Evolutionary conservation across 1,140 invertebrate species (phyloP), one percentile per base, ranked within the genome.

Genomic region (Delia radicum): DNA sequence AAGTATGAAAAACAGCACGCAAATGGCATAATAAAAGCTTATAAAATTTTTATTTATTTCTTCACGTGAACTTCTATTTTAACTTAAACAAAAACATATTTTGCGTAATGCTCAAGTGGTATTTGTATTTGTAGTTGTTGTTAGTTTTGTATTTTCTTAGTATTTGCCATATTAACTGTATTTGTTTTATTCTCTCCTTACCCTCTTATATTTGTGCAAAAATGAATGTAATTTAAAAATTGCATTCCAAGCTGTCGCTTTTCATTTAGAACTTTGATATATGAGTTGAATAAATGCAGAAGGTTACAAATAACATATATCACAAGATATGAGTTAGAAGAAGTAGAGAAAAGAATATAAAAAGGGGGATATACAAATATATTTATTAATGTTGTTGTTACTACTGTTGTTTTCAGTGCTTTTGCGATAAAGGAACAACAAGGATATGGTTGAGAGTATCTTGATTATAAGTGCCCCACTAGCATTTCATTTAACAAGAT

Each of bases 211-310:
- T 37, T 13, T 1, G 33, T 7, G 5, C 12, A 33, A 55, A 74
- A 69, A 69, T 74, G 73, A 69, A 67, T 74, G 76, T 74, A 77
- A 77, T 77, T 77, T 77, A 77, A 74, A 77, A 77, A 77, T 77
- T 77, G 76, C 76, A 77, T 77, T 77, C 76, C 76, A 62, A 67
- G 63, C 76, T 77, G 76, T 77, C 76, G 73, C 76, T 77, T 77
- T 77, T 74, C 76, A 74, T 77, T 77, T 77, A 74, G 67, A 74
- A 61, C 76, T 74, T 74, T 77, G 76, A 77, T 77, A 77, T 77
- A 77, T 77, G 76, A 63, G 28, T 13, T 33, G 29, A 37, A 69
- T 31, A 69, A 69, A 69, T 69, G 65, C 65, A 69, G 65, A 69
- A 69, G 65, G 65, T 69, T 69, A 69, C 31, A 69, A 33, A 33